phyloP scores from a whole-genome alignment of 2,888 invertebrate genomes.

The Agriotes lineatus region DNA sequence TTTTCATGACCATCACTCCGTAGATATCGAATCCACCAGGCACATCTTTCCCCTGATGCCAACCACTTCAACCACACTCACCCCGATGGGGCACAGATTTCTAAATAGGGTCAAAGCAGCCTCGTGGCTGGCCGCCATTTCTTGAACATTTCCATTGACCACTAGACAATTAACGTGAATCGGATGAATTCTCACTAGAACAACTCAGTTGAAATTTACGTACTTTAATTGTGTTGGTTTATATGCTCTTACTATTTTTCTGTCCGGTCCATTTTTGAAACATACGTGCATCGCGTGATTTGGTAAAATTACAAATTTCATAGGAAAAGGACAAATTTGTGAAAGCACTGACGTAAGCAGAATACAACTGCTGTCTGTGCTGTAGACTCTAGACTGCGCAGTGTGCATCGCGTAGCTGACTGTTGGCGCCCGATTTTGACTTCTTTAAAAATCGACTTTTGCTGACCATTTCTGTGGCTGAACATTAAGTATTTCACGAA shows the following conservation, averaged over 20 bases:
- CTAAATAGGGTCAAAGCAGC: neutral
- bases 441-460: too few relatives aligned
- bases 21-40: neutral
- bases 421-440: too few relatives aligned
- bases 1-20: neutral
- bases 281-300: neutral
- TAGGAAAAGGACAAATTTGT: neutral
- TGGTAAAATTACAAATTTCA: constrained; percentile 1
- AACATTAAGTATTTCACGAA: too few relatives aligned
- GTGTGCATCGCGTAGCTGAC: neutral
- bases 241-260: neutral
- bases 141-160: too few relatives aligned
- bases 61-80: neutral
- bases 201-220: too few relatives aligned
- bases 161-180: neutral
- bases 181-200: too few relatives aligned
- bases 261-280: neutral
- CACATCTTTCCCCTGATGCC: neutral
- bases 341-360: neutral
- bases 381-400: neutral
- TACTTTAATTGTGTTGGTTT: too few relatives aligned
- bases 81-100: neutral
- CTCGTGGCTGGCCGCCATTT: too few relatives aligned
- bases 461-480: too few relatives aligned
- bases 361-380: neutral